Percentiles rank a stretch among this genome's conserved stretches.
phyloP scores from a whole-genome alignment of 2,888 invertebrate species.

The Pristionchus entomophagus region DNA sequence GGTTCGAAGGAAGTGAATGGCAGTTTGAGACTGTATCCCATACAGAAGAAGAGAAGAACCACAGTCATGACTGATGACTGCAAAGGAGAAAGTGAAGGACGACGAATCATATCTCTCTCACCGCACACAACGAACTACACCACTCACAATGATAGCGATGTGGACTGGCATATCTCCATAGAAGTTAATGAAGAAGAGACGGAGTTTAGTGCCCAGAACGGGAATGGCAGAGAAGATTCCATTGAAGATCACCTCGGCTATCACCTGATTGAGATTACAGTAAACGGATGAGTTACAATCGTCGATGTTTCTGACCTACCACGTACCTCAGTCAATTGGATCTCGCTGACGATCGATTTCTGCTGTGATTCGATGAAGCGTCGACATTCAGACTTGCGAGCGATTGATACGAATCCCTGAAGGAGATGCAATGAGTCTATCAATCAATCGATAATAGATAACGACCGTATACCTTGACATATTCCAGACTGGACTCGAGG shows the following conservation, averaged over 20 bases:
- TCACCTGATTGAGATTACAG: background rate
- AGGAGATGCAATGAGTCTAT: background rate
- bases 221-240: constrained; percentile 24
- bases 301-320: background rate
- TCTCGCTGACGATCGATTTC: constrained; percentile 37
- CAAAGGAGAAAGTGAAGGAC: background rate
- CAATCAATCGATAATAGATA: background rate
- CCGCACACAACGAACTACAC: background rate
- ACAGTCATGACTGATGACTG: background rate
- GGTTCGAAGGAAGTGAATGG: constrained; percentile 41
- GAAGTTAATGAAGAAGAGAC: constrained; percentile 41
- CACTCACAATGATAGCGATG: constrained; percentile 30
- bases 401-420: constrained; percentile 35
- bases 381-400: constrained; percentile 16
- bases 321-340: constrained; percentile 31
- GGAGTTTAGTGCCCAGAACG: constrained; percentile 17
- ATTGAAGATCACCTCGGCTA: constrained; percentile 34
- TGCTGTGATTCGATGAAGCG: constrained; percentile 41
- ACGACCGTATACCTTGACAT: background rate
- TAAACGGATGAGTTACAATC: background rate
- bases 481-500: constrained; percentile 21
- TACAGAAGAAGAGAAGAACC: constrained; percentile 14
- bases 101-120: background rate
- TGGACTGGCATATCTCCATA: constrained; percentile 22
- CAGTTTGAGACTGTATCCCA: constrained; percentile 15